Percentiles rank a stretch among this genome's conserved stretches.
phyloP scores from a whole-genome alignment of 2,888 invertebrate species.

The Megalurothrips usitatus region DNA sequence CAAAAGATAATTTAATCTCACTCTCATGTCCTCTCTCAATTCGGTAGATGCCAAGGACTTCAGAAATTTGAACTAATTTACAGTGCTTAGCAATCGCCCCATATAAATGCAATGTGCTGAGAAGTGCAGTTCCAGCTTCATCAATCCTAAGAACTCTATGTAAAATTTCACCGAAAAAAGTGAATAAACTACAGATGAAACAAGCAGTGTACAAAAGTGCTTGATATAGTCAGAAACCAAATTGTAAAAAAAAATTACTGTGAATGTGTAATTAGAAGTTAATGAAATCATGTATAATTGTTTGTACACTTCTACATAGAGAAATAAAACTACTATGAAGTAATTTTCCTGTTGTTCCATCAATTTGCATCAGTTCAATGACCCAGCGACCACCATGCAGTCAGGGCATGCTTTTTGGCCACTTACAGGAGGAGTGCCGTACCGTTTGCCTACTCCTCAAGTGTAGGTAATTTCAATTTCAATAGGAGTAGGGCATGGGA shows the following conservation, averaged over 20 bases:
- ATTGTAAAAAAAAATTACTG: background rate
- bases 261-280: background rate
- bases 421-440: no score
- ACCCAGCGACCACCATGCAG: no score
- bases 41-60: background rate
- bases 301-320: constrained; percentile 13
- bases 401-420: no score
- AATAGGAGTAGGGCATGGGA: no score
- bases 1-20: background rate
- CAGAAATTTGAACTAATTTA: background rate
- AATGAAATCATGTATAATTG: background rate
- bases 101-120: background rate
- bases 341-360: no score
- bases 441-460: no score
- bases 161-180: constrained; percentile 2
- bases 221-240: constrained; percentile 19
- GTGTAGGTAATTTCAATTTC: no score
- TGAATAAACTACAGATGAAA: background rate
- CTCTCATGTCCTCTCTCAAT: background rate
- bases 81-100: background rate
- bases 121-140: background rate
- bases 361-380: no score
- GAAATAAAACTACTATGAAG: background rate
- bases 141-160: background rate
- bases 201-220: background rate